These are phyloP conservation scores for Andrena bicolor DNA, from an alignment of 2,888 invertebrate species.

Conservation along the genomic window DNA sequence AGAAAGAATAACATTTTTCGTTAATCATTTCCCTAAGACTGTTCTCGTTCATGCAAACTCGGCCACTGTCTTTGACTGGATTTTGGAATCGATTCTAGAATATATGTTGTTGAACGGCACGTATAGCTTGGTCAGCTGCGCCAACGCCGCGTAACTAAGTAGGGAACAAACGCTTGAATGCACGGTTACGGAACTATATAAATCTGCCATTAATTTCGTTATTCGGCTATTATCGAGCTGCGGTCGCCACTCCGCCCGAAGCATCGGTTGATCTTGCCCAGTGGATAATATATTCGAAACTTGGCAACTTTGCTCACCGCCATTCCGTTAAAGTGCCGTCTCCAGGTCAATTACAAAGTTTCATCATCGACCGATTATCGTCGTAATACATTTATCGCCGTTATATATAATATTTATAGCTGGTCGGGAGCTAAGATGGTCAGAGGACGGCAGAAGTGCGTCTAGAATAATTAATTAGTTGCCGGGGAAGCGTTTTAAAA, in stretches of 20 bases:
- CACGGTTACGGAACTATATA: conserved; percentile 41
- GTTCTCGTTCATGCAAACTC: background rate
- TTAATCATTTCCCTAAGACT: conserved; percentile 25
- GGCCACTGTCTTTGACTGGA: background rate
- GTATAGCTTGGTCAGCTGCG: conserved; percentile 39
- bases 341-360: conserved; percentile 63
- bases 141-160: conserved; percentile 10
- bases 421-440: conserved; percentile 27
- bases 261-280: conserved; percentile 44
- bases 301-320: conserved; percentile 48
- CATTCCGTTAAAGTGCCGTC: conserved; percentile 37
- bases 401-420: conserved; percentile 33
- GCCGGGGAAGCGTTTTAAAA: conserved; percentile 32
- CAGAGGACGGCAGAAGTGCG: conserved; percentile 5
- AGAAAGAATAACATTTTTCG: conserved; percentile 38
- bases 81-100: background rate
- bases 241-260: conserved; percentile 1
- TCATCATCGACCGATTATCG: conserved; percentile 46
- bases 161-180: conserved; percentile 45
- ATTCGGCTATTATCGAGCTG: conserved; percentile 41
- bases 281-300: conserved; percentile 38
- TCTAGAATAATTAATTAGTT: conserved; percentile 58
- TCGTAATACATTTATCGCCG: conserved; percentile 53
- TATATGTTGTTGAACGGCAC: background rate
- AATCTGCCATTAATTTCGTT: conserved; percentile 52